Base-by-base conservation (phyloP, 2,888 invertebrate genomes). In the Drosophila heteroneura region DNA sequence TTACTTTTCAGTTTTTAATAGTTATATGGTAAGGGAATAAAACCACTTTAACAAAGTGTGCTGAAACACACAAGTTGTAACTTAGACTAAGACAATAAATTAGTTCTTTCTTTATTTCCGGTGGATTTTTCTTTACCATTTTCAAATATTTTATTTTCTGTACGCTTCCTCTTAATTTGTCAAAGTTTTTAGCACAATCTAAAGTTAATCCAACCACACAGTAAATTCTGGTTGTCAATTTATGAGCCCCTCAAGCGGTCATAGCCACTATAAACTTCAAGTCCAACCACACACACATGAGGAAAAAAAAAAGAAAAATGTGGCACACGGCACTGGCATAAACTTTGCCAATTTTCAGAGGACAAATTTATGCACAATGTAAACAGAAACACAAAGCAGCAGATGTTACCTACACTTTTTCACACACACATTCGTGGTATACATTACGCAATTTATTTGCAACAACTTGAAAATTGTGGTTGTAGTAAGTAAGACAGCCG, bases 331-430 rank as follows among this genome's bases (percentile, higher is more conserved):
- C 35, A n/a, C 22, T 52, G 69, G 73, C 71, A 79, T 72, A 85
- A 85, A 86, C 80, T 86, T 86, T 86, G 67, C 66, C 82, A 86
- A 88, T 85, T 82, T 88, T 77, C 79, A 80, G 65, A 63, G 67
- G 58, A 65, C 72, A 84, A 86, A 85, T 88, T 88, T 86, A 85
- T 88, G 80, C 83, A 77, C 54, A 76, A 78, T 76, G 77, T 69
- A 79, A 78, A 71, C 71, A 78, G 62, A 44, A 61, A 54, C 30
- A 53, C 32, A n/a, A 35, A 70, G 33, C 51, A 37, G 26, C 70
- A 79, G 49, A 49, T 54, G 53, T 35, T 67, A 58, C 63, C 22
- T 54, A 75, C 64, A 69, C 53, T 60, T 30, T 52, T n/a, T 32
- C 30, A 59, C 41, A 30, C 44, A 26, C 35, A 16, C 35, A 35